A percentile compares a stretch with the other conserved stretches of the same genome.
phyloP scores from a whole-genome alignment of 2,888 invertebrate genomes.

The Leptogaster cylindrica region DNA sequence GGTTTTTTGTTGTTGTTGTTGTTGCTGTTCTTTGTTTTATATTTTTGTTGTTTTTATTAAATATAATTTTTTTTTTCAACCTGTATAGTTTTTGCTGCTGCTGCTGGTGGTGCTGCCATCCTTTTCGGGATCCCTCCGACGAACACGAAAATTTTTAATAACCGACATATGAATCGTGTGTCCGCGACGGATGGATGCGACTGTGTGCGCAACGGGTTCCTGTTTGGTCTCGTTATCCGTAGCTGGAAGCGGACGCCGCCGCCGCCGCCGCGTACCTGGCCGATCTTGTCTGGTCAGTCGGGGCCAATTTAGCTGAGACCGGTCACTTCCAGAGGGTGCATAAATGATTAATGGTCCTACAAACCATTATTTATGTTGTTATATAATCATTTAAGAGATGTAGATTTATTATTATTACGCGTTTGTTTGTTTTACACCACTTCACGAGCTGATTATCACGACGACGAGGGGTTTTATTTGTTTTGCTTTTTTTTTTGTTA shows the following conservation, averaged over 20 bases:
- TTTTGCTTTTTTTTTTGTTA: conserved; percentile 12
- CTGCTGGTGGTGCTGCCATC: conserved; percentile 2
- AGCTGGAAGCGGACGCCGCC: too few relatives aligned
- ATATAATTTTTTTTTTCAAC: too few relatives aligned
- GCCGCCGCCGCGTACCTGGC: conserved; percentile 4
- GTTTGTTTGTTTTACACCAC: conserved; percentile 37
- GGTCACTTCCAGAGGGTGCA: conserved; percentile 32
- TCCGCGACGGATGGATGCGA: neutral
- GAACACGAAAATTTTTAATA: conserved; percentile 34
- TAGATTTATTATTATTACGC: conserved; percentile 40
- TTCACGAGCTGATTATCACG: conserved; percentile 8
- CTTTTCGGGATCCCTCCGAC: conserved; percentile 20
- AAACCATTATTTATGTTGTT: conserved; percentile 41
- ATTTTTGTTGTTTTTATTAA: neutral
- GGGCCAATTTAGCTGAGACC: conserved; percentile 21
- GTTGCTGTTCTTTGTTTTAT: conserved; percentile 1
- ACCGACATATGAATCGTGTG: conserved; percentile 14
- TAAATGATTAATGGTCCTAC: conserved; percentile 36
- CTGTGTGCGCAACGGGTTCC: neutral
- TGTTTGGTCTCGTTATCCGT: neutral
- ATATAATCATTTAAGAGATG: conserved; percentile 41
- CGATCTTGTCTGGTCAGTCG: conserved; percentile 10
- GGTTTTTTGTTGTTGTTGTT: neutral
- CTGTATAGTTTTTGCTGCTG: conserved; percentile 1
- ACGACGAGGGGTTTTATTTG: conserved; percentile 12